Percentiles rank a stretch among this genome's conserved stretches.
Evolutionary conservation across 2,113 vertebrate genomes (phyloP).

Genomic region (Rafetus swinhoei): DNA sequence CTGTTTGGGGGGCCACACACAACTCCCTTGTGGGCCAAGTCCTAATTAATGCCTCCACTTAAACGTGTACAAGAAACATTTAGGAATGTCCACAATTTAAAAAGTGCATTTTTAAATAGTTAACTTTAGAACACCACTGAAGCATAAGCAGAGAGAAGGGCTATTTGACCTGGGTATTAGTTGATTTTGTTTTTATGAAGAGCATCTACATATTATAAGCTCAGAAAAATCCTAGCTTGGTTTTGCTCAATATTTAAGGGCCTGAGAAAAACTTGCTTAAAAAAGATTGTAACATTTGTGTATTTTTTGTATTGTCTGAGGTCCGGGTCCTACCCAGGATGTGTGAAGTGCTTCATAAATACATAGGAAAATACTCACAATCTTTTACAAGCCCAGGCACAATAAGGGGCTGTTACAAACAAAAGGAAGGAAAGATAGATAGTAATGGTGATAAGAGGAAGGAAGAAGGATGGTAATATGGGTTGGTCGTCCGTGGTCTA

Average conservation of each 20-base stretch:
- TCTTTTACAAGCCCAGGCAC: not conserved
- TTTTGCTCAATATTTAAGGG: not conserved
- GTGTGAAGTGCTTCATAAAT: not conserved
- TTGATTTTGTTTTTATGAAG: not conserved
- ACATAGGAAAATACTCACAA: not conserved
- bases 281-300: not conserved
- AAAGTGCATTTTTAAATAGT: conserved; percentile 19
- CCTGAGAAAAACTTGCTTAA: not conserved
- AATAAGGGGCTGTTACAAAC: not conserved
- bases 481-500: no score
- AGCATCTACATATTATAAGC: not conserved
- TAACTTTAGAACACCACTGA: not conserved
- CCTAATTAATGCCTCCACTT: conserved; percentile 44
- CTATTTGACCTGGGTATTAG: not conserved
- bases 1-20: not conserved
- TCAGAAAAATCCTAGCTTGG: not conserved
- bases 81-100: conserved; percentile 46
- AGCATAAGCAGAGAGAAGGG: not conserved
- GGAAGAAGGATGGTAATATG: not conserved
- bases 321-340: not conserved
- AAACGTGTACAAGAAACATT: conserved; percentile 40
- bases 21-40: conserved; percentile 46
- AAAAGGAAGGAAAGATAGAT: not conserved
- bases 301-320: not conserved
- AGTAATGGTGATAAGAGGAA: not conserved